Conservation (phyloP, 2,113 vertebrate genomes). For the Ia io region DNA sequence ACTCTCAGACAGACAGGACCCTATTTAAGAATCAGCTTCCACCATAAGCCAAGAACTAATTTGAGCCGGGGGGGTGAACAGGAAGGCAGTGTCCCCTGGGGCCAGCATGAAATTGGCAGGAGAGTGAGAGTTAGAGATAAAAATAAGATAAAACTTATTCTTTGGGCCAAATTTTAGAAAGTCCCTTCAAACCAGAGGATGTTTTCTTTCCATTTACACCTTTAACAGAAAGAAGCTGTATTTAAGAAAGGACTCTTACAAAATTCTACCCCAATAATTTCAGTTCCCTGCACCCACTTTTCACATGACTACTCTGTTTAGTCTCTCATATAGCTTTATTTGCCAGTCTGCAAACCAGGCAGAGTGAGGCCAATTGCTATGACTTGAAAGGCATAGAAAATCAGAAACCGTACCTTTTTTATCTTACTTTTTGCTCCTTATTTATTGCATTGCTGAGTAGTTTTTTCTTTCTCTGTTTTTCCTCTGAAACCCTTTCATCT, state of each 20-base stretch:
- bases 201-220: background rate
- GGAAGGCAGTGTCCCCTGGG: background rate
- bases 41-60: background rate
- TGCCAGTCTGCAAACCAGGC: background rate
- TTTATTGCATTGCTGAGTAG: background rate
- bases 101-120: background rate
- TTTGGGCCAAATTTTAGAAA: background rate
- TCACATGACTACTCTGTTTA: background rate
- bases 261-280: background rate
- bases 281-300: background rate
- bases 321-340: background rate
- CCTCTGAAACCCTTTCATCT: rapidly evolving
- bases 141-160: background rate
- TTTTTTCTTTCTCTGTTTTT: background rate
- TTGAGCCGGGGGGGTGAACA: background rate
- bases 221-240: background rate
- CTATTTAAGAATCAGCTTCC: background rate
- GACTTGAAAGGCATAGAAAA: background rate
- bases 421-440: background rate
- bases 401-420: background rate
- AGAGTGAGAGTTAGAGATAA: background rate
- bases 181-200: background rate
- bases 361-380: background rate
- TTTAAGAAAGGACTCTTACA: background rate
- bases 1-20: background rate